A percentile compares a stretch with the other conserved stretches of the same genome.
These are phyloP conservation scores for Sitodiplosis mosellana DNA, from an alignment of 1,140 invertebrate species.

Conservation along the genomic window DNA sequence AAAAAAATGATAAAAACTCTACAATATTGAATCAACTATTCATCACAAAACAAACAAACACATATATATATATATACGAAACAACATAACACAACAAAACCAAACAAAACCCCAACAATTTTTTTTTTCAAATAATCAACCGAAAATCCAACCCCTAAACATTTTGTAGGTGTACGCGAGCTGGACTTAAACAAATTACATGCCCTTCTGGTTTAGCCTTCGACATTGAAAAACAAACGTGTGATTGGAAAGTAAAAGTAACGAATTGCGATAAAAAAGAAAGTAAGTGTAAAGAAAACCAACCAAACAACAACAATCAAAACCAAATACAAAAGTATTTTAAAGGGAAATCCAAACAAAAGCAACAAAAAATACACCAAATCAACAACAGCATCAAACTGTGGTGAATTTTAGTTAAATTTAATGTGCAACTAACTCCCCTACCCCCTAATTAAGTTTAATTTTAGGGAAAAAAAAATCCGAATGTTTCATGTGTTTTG, in stretches of 20 bases:
- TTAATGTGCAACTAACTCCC: no score
- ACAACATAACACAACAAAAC: conserved; percentile 1
- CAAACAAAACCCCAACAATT: no score
- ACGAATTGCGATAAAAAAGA: conserved; percentile 87
- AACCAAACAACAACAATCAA: conserved; percentile 6
- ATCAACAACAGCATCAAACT: no score
- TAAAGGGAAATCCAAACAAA: neutral
- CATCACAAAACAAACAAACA: no score
- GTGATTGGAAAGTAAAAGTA: conserved; percentile 93
- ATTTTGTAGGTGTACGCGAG: conserved; percentile 65
- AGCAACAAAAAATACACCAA: no score
- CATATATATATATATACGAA: no score
- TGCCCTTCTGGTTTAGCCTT: conserved; percentile 87
- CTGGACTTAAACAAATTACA: conserved; percentile 83
- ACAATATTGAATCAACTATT: no score
- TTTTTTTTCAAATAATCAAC: neutral
- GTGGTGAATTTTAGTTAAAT: no score
- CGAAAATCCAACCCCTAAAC: conserved; percentile 10
- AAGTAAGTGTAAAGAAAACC: conserved; percentile 85
- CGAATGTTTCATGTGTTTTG: no score
- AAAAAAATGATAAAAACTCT: no score
- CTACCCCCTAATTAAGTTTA: no score
- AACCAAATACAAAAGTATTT: conserved; percentile 5
- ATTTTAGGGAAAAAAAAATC: no score
- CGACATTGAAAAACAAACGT: conserved; percentile 92